Evolutionary conservation across 2,113 vertebrate species (phyloP), one percentile per base, ranked within the genome.

Genomic region (Stercorarius parasiticus): DNA sequence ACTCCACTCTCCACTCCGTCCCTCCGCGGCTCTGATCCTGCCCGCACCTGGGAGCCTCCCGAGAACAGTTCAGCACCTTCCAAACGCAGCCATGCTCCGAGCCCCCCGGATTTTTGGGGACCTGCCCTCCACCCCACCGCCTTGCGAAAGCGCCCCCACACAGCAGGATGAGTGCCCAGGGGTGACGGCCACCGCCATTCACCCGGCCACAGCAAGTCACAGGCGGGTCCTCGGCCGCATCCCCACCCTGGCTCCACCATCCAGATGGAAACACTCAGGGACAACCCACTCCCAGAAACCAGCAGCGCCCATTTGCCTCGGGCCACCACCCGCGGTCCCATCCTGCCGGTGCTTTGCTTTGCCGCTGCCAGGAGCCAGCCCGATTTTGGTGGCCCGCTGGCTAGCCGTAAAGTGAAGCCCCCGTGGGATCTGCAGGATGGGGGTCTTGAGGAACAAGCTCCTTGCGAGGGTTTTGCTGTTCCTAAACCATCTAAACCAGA

Each of bases 271-370:
- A 58, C 3, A 13, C 43, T 5, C 0, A 2, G 77, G 43, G 36
- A 30, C 10, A 16, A n/a, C 20, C 6, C 13, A 2, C 23, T 34
- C 25, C 69, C 18, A 15, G 27, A 65, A 42, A 16, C 4, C 85
- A 25, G 49, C n/a, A 10, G 45, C 7, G 0, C 1, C 38, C 16
- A 0, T 5, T 9, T 26, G 38, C 74, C 9, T 1, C 1, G 18
- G 52, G 52, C 20, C 38, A 9, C 23, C 45, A 59, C 1, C 3
- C 2, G 0, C 16, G 15, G 40, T 55, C 55, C 61, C 84, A 40
- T 29, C 77, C 90, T 26, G 29, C 47, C 2, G 2, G 14, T 25
- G 43, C 65, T 64, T 32, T 10, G 45, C 53, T 45, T 5, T 45
- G 32, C 2, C 9, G 1, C 65, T 20, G 25, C 61, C 76, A 10